Evolutionary conservation across 2,113 vertebrate genomes (phyloP).

Genomic region (Rallus limicola): DNA sequence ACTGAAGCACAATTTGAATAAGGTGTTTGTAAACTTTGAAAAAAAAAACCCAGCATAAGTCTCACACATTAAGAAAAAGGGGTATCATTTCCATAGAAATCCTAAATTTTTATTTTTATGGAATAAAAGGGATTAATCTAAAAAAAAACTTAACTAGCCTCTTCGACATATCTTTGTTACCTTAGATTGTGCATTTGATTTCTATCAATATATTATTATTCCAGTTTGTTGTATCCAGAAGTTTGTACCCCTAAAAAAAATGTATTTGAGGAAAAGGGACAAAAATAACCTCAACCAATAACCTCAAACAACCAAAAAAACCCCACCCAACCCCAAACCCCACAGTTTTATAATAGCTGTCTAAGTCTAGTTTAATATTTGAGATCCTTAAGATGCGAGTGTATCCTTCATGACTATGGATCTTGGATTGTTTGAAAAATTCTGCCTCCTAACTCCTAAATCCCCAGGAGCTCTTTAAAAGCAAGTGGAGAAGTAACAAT

Average conservation of each 20-base stretch:
- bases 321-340: no score
- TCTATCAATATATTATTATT: background rate
- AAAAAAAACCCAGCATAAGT: accelerated
- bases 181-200: background rate
- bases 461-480: background rate
- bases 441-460: background rate
- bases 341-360: background rate
- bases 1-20: background rate
- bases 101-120: background rate
- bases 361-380: background rate
- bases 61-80: accelerated
- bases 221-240: background rate
- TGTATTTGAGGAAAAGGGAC: background rate
- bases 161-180: background rate
- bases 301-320: no score
- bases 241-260: background rate
- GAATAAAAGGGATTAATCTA: background rate
- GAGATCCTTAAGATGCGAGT: background rate
- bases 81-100: accelerated
- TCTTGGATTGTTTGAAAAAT: background rate
- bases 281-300: no score
- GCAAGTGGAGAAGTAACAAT: background rate
- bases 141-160: background rate
- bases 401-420: background rate
- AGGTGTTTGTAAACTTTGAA: background rate